Percentiles rank a stretch among this genome's conserved stretches.
Conservation (phyloP, 2,888 invertebrate species). For the Melanargia galathea region DNA sequence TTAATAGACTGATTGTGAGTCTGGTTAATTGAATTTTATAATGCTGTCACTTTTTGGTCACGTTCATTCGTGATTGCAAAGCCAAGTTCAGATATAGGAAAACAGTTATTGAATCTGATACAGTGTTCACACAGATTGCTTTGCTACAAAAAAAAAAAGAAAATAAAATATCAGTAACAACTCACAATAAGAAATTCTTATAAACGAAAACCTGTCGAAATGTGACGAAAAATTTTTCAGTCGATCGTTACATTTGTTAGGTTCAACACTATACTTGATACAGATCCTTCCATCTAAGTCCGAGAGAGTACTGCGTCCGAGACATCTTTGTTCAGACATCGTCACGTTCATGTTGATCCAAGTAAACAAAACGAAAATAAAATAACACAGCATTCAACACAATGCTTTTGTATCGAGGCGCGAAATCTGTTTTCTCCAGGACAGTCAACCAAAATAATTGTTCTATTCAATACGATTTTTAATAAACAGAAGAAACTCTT, state of each 20-base stretch:
- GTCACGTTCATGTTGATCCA: slow-evolving; percentile 29
- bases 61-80: no score
- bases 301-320: slow-evolving; percentile 32
- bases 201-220: slow-evolving; percentile 5
- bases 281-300: slow-evolving; percentile 34
- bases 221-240: slow-evolving; percentile 1
- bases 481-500: slow-evolving; percentile 10
- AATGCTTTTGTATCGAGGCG: slow-evolving; percentile 19
- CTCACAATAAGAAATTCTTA: no score
- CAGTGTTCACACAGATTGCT: slow-evolving; percentile 4
- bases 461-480: slow-evolving; percentile 10
- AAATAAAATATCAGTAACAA: no score
- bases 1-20: no score
- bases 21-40: no score
- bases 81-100: no score
- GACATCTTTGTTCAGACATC: slow-evolving; percentile 24
- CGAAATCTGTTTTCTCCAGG: background rate
- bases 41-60: no score
- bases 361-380: slow-evolving; percentile 21
- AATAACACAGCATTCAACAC: background rate
- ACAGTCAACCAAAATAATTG: background rate
- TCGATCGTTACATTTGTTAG: slow-evolving; percentile 35
- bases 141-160: background rate
- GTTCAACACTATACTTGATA: slow-evolving; percentile 49
- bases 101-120: background rate